Conservation (phyloP, 2,113 vertebrate species). For the Piliocolobus tephrosceles region DNA sequence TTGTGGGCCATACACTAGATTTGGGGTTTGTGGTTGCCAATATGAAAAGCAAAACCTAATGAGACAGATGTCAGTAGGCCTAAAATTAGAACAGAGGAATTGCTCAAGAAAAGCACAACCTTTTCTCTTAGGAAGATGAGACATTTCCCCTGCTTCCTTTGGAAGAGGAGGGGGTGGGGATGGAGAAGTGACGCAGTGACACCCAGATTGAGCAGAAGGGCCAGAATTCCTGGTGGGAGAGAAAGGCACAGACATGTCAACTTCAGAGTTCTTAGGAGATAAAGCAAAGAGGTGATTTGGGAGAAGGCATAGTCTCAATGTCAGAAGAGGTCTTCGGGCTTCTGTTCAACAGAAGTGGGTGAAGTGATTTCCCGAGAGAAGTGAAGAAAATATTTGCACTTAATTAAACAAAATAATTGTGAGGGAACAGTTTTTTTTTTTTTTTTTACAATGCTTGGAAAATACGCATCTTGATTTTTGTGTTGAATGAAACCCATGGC, state of each 20-base stretch:
- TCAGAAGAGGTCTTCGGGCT: neutral
- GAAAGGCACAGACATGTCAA: neutral
- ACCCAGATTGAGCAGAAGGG: neutral
- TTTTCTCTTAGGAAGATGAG: neutral
- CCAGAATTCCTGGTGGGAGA: neutral
- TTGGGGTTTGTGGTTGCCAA: neutral
- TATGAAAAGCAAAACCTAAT: neutral
- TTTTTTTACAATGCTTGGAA: neutral
- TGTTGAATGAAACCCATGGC: neutral
- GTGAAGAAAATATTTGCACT: neutral
- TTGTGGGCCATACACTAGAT: neutral
- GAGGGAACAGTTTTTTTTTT: neutral
- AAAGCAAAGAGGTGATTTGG: neutral
- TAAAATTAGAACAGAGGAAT: conserved; percentile 6
- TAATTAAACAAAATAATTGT: conserved; percentile 32
- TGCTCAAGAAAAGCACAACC: neutral
- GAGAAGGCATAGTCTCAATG: neutral
- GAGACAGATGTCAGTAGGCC: neutral
- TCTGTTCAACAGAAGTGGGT: neutral
- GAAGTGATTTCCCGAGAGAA: neutral
- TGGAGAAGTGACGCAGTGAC: neutral
- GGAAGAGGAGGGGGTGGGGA: neutral
- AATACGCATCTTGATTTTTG: neutral
- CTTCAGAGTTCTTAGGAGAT: neutral
- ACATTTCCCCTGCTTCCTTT: neutral